Evolutionary conservation across 2,888 invertebrate genomes (phyloP), one percentile per base, ranked within the genome.

Genomic region (Synergus laeviventris): DNA sequence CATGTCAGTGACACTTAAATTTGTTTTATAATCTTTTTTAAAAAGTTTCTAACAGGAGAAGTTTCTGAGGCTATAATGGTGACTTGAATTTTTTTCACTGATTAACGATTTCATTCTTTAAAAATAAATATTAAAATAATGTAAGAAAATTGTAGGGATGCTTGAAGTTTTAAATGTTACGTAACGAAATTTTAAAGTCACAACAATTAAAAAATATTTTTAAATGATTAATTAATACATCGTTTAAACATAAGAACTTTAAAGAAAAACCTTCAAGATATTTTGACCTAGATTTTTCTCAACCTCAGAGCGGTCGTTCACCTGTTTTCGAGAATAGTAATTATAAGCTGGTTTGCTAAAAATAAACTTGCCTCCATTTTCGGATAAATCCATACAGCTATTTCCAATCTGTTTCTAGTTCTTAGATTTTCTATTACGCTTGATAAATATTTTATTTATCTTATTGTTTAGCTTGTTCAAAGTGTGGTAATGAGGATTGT

Each of bases 341-440:
- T 49, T 49, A 49, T 49, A 5, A 49, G 49, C 49, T 49, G 49
- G 49, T 49, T 49, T n/a, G 49, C 49, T 49, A 49, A n/a, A 49
- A 49, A 49, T 49, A 49, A 49, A 49, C 49, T 49, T 49, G 49
- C n/a, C 49, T 49, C 49, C 49, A 49, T 49, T 49, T 49, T 49
- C 49, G 49, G n/a, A 49, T 49, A n/a, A 49, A 49, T 49, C 49
- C 2, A n/a, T 49, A 18, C n/a, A 2, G 49, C 49, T 49, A 49
- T 49, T 49, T 49, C 16, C n/a, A 49, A n/a, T n/a, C n/a, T 49
- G n/a, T 49, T 49, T 49, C 8, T n/a, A n/a, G n/a, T 49, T 49
- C n/a, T 49, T n/a, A n/a, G n/a, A 49, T 49, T 49, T 49, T 49
- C n/a, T 7, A 7, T n/a, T 9, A 49, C n/a, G n/a, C 49, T 8